Evolutionary conservation across 2,888 invertebrate species (phyloP), one percentile per base, ranked within the genome.

Genomic region (Leucophenga montana): DNA sequence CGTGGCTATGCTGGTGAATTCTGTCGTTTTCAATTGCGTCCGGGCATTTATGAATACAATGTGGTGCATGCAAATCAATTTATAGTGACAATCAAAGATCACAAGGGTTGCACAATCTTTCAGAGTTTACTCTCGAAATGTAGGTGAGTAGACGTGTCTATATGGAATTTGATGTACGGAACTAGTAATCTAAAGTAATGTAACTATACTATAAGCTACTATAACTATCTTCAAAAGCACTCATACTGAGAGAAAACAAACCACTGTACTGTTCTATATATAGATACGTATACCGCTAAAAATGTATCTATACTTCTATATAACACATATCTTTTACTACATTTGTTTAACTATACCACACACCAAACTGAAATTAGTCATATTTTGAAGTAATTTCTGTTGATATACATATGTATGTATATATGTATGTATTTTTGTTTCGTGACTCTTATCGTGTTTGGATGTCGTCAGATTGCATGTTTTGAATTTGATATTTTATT

Each of bases 1-100:
- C 91, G 97, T 67, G 97, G 97, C 4, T 98, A 92, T 89, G 93
- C 93, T 83, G 98, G 98, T 18, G 97, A 97, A 89, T 98, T 98
- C 89, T 97, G 97, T 87, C 92, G 97, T 69, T 98, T 93, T 88
- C 95, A 96, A 87, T 90, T 98, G 85, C 92, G 92, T 73, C 98
- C 98, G 0, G 97, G 97, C 64, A 90, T 95, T 71, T 97, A 97
- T 89, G 94, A 96, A 83, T 95, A 96, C 88, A 91, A 94, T 78
- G 93, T 93, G 6, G 92, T 96, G 14, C 92, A 93, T 73, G 95
- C 95, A 67, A 94, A 97, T 89, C 95, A 97, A 89, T 98, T 98
- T 89, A 96, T 97, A 84, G 92, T 97, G 8, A 96, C 95, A 69
- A 94, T 98, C 74, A 92, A 92, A 86, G 92, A 94, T 89, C 90